Evolutionary conservation across 2,888 invertebrate genomes (phyloP).

Genomic region (Graphium colonna): DNA sequence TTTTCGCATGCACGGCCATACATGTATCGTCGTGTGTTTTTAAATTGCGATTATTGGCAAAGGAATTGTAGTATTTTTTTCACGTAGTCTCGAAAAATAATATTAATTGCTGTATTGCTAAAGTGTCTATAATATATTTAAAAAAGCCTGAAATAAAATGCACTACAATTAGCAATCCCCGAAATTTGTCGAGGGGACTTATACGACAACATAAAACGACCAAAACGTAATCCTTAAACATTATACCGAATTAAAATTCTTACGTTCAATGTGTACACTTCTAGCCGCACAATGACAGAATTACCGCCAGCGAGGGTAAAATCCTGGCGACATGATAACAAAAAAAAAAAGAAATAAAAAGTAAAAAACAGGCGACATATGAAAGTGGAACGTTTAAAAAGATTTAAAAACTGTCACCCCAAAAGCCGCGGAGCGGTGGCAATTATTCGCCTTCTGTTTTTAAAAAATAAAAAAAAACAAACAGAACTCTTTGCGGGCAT

Average conservation of each 20-base stretch:
- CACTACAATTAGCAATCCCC: too few relatives aligned
- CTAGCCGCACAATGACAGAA: background rate
- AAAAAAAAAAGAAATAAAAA: background rate
- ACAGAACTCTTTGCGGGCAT: constrained; percentile 68
- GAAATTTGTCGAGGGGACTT: background rate
- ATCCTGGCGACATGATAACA: background rate
- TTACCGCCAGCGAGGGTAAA: background rate
- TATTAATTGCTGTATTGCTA: too few relatives aligned
- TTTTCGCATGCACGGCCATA: background rate
- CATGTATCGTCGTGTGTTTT: too few relatives aligned
- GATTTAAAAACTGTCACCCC: constrained; percentile 45
- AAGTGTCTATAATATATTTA: too few relatives aligned
- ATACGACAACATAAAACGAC: background rate
- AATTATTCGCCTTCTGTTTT: constrained; percentile 68
- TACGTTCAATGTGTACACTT: background rate
- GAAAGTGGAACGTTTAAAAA: constrained; percentile 39
- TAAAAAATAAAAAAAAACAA: constrained; percentile 44
- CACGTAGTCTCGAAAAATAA: too few relatives aligned
- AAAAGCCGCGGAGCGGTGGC: constrained; percentile 39
- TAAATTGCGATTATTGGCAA: background rate
- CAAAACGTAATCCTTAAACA: background rate
- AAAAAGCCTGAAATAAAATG: background rate
- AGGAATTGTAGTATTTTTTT: background rate
- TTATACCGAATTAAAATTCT: background rate
- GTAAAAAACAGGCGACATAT: constrained; percentile 19